phyloP scores from a whole-genome alignment of 2,797 vertebrate genomes.

The Sternarchorhynchus goeldii region DNA sequence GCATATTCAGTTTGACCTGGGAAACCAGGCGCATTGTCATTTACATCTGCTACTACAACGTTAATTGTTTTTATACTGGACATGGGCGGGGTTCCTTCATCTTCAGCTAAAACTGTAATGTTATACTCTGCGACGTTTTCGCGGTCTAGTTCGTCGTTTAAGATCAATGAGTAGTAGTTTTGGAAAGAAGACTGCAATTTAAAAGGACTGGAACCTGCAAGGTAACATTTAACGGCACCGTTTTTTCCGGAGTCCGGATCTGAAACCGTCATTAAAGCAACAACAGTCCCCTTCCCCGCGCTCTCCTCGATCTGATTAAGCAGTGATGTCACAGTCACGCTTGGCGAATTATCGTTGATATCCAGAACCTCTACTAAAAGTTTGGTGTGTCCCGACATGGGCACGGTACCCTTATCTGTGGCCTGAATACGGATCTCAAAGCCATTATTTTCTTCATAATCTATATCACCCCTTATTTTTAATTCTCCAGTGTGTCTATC shows the following conservation, averaged over 20 bases:
- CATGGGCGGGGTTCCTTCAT: constrained; percentile 55
- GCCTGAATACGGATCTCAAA: constrained; percentile 63
- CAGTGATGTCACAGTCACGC: constrained; percentile 57
- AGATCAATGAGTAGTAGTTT: constrained; percentile 56
- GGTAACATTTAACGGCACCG: constrained; percentile 29
- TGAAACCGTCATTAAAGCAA: constrained; percentile 61
- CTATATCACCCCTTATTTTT: constrained; percentile 41
- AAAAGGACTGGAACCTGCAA: constrained; percentile 45
- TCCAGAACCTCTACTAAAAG: constrained; percentile 64
- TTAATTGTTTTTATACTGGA: constrained; percentile 47
- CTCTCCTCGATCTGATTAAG: constrained; percentile 60
- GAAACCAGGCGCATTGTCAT: constrained; percentile 58
- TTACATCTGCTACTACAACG: constrained; percentile 53
- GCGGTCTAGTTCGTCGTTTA: constrained; percentile 49
- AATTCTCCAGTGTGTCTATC: constrained; percentile 44
- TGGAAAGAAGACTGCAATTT: constrained; percentile 54
- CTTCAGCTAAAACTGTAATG: constrained; percentile 51
- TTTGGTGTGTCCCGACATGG: constrained; percentile 61
- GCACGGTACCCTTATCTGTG: constrained; percentile 54
- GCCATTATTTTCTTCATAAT: constrained; percentile 47
- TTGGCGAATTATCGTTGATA: constrained; percentile 60
- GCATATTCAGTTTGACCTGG: constrained; percentile 15
- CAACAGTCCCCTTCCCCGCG: constrained; percentile 56
- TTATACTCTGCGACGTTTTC: constrained; percentile 51
- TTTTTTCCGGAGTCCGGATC: constrained; percentile 56